Conservation (phyloP, 1,140 invertebrate species). For the Penaeus chinensis region DNA sequence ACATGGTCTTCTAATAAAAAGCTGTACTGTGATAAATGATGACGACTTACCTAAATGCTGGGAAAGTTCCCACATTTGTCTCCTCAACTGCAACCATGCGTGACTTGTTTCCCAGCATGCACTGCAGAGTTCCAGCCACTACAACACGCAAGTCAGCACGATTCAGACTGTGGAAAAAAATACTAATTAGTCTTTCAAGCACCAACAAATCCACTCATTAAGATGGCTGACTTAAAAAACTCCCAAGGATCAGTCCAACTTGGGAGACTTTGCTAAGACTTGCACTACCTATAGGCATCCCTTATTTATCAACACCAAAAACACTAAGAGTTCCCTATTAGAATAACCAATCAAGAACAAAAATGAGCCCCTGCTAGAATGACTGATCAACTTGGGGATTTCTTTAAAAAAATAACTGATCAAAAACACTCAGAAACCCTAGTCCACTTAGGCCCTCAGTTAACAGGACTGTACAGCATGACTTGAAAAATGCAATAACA, state of each 20-base stretch:
- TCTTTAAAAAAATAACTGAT: neutral
- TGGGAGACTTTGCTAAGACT: too few species aligned
- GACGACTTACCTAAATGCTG: slow-evolving; percentile 74
- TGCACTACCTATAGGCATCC: too few species aligned
- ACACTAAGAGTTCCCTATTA: neutral
- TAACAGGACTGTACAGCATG: neutral
- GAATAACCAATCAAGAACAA: slow-evolving; percentile 12
- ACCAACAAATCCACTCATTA: too few species aligned
- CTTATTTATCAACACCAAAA: too few species aligned
- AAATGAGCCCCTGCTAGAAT: neutral
- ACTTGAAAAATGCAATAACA: neutral
- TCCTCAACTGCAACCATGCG: slow-evolving; percentile 75
- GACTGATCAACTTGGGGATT: too few species aligned
- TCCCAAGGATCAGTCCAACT: too few species aligned
- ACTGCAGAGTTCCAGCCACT: slow-evolving; percentile 75
- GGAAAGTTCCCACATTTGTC: slow-evolving; percentile 71
- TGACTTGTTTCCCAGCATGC: slow-evolving; percentile 81
- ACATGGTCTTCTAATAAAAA: neutral
- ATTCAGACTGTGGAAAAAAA: slow-evolving; percentile 53
- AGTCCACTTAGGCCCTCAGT: neutral
- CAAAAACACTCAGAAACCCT: neutral
- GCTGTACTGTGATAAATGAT: neutral
- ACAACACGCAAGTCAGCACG: slow-evolving; percentile 75
- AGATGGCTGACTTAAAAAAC: too few species aligned
- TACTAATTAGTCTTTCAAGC: neutral